phyloP scores from a whole-genome alignment of 2,113 vertebrate species.

The Aythya baeri region DNA sequence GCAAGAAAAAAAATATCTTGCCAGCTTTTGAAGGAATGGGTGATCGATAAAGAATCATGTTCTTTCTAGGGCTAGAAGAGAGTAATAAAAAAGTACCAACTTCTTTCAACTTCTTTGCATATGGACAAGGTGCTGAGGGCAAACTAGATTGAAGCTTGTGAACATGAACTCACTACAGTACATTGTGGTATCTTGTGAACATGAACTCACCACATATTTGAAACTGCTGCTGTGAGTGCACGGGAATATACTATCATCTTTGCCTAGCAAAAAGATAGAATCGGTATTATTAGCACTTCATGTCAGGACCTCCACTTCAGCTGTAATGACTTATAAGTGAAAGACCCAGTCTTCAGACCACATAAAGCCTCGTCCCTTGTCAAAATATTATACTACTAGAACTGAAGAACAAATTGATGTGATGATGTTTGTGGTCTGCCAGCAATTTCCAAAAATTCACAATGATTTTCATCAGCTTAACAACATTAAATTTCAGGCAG shows the following conservation, averaged over 20 bases:
- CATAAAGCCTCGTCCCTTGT: not conserved
- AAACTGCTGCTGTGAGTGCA: constrained; percentile 47
- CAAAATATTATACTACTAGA: not conserved
- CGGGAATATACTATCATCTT: not conserved
- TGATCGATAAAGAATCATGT: not conserved
- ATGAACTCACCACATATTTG: constrained; percentile 27
- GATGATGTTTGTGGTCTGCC: not conserved
- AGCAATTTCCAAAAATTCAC: not conserved
- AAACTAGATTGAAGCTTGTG: not conserved
- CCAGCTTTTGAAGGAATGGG: not conserved
- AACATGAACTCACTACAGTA: constrained; percentile 22
- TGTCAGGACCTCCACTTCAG: not conserved
- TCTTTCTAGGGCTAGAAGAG: not conserved
- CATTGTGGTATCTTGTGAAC: not conserved
- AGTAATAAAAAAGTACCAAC: not conserved
- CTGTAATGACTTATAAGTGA: not conserved
- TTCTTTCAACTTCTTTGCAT: not conserved
- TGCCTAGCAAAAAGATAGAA: constrained; percentile 27
- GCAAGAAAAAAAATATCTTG: not conserved
- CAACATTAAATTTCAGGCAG: not conserved
- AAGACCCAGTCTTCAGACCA: not conserved
- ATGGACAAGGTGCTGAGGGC: not conserved
- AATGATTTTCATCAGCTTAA: not conserved
- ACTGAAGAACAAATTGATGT: not conserved
- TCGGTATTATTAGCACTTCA: constrained; percentile 4